Percentiles rank a stretch among this genome's conserved stretches.
Conservation (phyloP, 2,888 invertebrate species). For the Erynnis tages region DNA sequence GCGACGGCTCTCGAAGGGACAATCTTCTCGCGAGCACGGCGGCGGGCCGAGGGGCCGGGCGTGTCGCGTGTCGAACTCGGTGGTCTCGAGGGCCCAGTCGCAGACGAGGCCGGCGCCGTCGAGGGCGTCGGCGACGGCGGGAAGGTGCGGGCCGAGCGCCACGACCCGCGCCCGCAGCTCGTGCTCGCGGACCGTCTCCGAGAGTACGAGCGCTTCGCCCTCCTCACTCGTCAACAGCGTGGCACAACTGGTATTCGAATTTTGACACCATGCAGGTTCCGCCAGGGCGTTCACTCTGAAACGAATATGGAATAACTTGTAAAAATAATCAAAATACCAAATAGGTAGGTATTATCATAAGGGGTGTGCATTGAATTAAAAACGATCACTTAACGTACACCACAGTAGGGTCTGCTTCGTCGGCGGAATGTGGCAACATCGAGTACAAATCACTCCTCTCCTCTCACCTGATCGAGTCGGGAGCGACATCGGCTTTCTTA, state of each 20-base stretch:
- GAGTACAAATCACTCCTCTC: neutral
- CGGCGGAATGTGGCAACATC: neutral
- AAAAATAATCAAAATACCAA: too few species aligned
- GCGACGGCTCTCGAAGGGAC: constrained; percentile 63
- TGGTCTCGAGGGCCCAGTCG: constrained; percentile 44
- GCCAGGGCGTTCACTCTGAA: constrained; percentile 1
- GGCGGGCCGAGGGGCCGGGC: constrained; percentile 50
- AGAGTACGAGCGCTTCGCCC: constrained; percentile 46
- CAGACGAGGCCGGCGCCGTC: constrained; percentile 39
- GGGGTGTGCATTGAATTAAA: too few species aligned
- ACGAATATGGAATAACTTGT: neutral
- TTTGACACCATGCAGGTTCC: constrained; percentile 80
- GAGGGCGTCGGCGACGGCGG: constrained; percentile 26
- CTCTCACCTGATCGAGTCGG: constrained; percentile 8
- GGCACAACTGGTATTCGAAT: constrained; percentile 41
- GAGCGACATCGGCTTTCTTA: neutral
- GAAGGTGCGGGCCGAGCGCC: constrained; percentile 35
- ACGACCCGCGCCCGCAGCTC: constrained; percentile 42
- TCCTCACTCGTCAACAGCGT: constrained; percentile 47
- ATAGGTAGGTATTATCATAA: too few species aligned
- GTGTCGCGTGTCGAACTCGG: constrained; percentile 27
- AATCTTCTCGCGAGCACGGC: constrained; percentile 46
- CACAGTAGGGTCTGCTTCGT: too few species aligned
- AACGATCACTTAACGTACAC: too few species aligned
- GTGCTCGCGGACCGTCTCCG: constrained; percentile 36